Percentiles rank a stretch among this genome's conserved stretches.
Evolutionary conservation across 2,113 vertebrate species (phyloP).

Genomic region (Arizona elegans): DNA sequence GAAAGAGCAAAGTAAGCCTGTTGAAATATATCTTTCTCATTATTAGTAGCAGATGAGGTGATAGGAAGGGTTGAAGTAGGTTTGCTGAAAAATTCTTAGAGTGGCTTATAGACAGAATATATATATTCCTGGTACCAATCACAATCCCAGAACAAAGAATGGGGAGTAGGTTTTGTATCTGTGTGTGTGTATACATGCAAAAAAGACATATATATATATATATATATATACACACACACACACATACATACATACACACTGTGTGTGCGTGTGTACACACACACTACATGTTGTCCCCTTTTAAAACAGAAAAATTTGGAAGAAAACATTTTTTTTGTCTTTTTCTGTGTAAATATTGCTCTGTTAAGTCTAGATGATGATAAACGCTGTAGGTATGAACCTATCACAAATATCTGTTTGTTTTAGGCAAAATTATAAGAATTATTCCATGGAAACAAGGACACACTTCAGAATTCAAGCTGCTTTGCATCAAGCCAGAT

Average conservation of each 20-base stretch:
- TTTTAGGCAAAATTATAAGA: constrained; percentile 95
- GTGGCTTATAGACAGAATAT: too few species aligned
- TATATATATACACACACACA: too few species aligned
- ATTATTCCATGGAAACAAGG: constrained; percentile 98
- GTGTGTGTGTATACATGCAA: too few species aligned
- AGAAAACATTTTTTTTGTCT: constrained; percentile 23
- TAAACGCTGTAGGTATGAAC: constrained; percentile 26
- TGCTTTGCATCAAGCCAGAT: constrained; percentile 87
- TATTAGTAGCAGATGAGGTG: background rate
- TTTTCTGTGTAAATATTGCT: constrained; percentile 37
- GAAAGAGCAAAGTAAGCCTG: constrained; percentile 88
- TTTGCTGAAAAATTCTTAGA: background rate
- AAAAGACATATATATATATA: too few species aligned
- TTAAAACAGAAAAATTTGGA: constrained; percentile 48
- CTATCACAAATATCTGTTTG: constrained; percentile 46
- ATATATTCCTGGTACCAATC: too few species aligned
- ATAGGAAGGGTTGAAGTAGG: background rate
- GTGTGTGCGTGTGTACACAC: too few species aligned
- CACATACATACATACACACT: too few species aligned
- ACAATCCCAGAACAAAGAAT: too few species aligned
- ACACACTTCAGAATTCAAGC: constrained; percentile 98
- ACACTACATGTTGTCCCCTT: constrained; percentile 35
- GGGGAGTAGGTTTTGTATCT: too few species aligned
- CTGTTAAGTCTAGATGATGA: constrained; percentile 23
- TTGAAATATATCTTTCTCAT: constrained; percentile 7